Base-by-base conservation (phyloP, 2,888 invertebrate genomes). In the Willowsia nigromaculata region DNA sequence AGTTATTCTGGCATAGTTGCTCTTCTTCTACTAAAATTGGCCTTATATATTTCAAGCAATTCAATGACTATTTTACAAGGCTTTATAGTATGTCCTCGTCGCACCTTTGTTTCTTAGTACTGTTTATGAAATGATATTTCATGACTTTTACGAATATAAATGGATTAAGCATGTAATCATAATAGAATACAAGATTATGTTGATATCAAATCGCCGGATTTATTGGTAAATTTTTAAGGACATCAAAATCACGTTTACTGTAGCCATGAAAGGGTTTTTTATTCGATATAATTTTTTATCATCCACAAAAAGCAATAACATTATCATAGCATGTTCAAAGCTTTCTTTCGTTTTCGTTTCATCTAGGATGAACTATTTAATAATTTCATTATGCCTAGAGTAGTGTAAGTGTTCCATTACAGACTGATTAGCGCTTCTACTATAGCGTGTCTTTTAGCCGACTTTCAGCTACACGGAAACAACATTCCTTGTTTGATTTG, bases 61-160 rank as follows among this genome's bases (percentile, higher is more conserved):
- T 40, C 71, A 22, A 50, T 15, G 50, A 50, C 76, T 68, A n/a
- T 13, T 30, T 37, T 43, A 81, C 50, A 87, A 80, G 81, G 33
- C 47, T 65, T 65, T 87, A n/a, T n/a, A 37, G 18, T 47, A 22
- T 81, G 87, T 81, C 87, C 87, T 87, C 87, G 87, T 87, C 87
- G 81, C 74, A 87, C 87, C 87, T 87, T 87, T 33, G 80, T 7
- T 82, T 74, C 82, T 74, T 74, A 59, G 62, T 83, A 37, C 81
- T 40, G 13, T 37, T 74, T 15, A 82, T 68, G 62, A 74, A 47
- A 59, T 59, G 33, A 80, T 37, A 56, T 33, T 71, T 71, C 88
- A 74, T 88, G 88, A 74, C 83, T 88, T 82, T 76, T 9, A 27
- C 43, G 30, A 81, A 81, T 87, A 33, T 40, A 71, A 43, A 59